Percentiles rank a stretch among this genome's conserved stretches.
Evolutionary conservation across 2,797 vertebrate species (phyloP).

Genomic region (Meda fulgida): DNA sequence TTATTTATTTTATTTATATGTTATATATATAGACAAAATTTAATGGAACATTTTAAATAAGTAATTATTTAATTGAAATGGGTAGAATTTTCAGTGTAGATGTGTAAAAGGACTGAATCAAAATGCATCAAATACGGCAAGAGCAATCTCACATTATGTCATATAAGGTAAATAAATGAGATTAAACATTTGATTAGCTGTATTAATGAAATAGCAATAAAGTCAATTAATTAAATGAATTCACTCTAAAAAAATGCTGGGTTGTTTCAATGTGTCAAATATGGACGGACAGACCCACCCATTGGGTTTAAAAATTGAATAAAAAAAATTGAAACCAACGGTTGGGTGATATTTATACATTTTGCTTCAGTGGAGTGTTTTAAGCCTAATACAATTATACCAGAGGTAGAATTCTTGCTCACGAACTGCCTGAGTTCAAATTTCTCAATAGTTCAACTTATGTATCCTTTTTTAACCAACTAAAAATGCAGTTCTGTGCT

Average conservation of each 20-base stretch:
- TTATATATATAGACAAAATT: too few relatives aligned
- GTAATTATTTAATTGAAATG: not conserved
- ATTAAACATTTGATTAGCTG: not conserved
- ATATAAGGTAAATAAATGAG: not conserved
- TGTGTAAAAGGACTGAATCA: not conserved
- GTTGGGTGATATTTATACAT: not conserved
- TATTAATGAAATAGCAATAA: not conserved
- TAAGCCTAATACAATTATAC: not conserved
- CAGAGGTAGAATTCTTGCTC: not conserved
- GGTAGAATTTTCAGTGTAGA: not conserved
- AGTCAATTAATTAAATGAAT: not conserved
- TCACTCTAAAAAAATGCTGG: not conserved
- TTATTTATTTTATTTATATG: too few relatives aligned
- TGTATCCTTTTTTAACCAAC: too few relatives aligned
- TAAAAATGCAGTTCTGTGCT: not conserved
- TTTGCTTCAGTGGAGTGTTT: not conserved
- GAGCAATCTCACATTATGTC: not conserved
- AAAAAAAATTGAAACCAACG: too few relatives aligned
- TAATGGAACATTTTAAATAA: too few relatives aligned
- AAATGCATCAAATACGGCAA: not conserved
- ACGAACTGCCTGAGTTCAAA: not conserved
- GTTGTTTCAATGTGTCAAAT: not conserved
- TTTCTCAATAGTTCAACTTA: not conserved
- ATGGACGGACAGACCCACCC: not conserved
- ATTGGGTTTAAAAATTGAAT: too few relatives aligned